Conservation (phyloP, 1,140 invertebrate genomes). For the Cydia pomonella region DNA sequence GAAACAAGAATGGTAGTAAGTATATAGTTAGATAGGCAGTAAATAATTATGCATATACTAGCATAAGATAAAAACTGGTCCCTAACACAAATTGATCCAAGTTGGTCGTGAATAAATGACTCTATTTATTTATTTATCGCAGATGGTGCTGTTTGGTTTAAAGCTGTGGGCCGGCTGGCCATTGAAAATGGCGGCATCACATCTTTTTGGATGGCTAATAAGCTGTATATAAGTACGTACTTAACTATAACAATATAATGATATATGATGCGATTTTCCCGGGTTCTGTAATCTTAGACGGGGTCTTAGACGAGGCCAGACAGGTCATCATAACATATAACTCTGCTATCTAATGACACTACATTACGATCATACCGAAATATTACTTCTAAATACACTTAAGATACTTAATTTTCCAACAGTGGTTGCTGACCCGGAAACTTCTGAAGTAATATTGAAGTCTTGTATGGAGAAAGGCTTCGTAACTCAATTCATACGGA, state of each 20-base stretch:
- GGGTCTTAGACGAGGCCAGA: no score
- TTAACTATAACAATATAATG: no score
- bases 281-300: no score
- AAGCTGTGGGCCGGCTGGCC: not conserved
- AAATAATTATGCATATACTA: no score
- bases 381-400: not conserved
- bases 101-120: no score
- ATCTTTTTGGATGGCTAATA: not conserved
- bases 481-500: not conserved
- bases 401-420: not conserved
- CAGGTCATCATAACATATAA: no score
- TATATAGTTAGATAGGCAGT: no score
- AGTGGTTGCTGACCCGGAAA: constrained; percentile 7
- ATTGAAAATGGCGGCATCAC: not conserved
- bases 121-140: not conserved
- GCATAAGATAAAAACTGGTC: no score
- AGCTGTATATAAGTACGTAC: not conserved
- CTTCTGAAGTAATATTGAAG: not conserved
- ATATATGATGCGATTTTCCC: no score
- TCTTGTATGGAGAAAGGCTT: not conserved
- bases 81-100: no score
- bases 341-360: no score
- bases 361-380: not conserved
- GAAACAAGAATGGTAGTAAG: no score
- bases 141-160: not conserved